These are phyloP conservation scores for Rousettus leschenaultii DNA, from an alignment of 2,113 vertebrate species.

Conservation along the genomic window DNA sequence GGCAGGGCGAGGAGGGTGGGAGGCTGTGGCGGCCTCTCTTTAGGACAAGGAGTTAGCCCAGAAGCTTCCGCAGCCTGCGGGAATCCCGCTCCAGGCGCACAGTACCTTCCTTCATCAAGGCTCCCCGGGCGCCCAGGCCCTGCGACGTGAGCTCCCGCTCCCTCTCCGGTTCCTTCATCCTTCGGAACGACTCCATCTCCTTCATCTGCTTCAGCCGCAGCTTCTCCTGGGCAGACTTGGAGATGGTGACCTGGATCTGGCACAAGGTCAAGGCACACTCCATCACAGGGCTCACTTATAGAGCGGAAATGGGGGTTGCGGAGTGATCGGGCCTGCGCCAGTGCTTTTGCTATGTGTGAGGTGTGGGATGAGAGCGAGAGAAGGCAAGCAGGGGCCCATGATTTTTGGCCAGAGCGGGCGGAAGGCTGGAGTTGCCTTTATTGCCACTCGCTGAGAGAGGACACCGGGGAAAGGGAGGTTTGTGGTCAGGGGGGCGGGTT, in stretches of 20 bases:
- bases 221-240: slow-evolving; percentile 79
- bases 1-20: background rate
- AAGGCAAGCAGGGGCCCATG: rapidly evolving
- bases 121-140: background rate
- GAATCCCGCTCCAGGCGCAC: background rate
- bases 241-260: slow-evolving; percentile 72
- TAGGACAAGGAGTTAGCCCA: background rate
- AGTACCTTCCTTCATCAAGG: slow-evolving; percentile 66
- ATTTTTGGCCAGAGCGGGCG: background rate
- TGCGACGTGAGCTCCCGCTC: background rate
- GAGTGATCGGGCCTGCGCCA: background rate
- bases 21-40: background rate
- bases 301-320: rapidly evolving
- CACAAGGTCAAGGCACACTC: slow-evolving; percentile 18
- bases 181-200: slow-evolving; percentile 40
- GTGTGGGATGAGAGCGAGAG: background rate
- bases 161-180: slow-evolving; percentile 26
- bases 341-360: background rate
- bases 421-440: background rate
- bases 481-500: background rate
- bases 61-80: background rate
- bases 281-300: background rate
- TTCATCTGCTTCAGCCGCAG: slow-evolving; percentile 69
- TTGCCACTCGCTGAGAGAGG: background rate
- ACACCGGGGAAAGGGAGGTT: background rate